Conservation (phyloP, 2,888 invertebrate genomes). For the Harmothoe impar region DNA sequence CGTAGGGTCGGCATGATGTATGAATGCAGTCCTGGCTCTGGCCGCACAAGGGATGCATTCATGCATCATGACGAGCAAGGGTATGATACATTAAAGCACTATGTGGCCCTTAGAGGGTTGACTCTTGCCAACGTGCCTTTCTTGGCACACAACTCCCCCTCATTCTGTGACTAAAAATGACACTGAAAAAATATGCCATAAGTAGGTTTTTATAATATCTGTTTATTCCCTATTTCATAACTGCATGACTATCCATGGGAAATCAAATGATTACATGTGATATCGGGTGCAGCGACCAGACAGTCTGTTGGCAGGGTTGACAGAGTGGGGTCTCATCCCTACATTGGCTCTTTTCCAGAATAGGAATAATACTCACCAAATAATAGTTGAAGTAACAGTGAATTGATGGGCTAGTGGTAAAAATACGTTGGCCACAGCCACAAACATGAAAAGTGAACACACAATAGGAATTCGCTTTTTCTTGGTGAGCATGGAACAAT, state of each 20-base stretch:
- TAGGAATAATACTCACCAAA: background rate
- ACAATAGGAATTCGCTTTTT: too few species aligned
- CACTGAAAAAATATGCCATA: background rate
- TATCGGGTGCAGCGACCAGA: slow-evolving; percentile 25
- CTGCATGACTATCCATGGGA: background rate
- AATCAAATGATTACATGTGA: slow-evolving; percentile 26
- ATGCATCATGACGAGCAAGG: too few species aligned
- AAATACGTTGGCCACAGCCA: too few species aligned
- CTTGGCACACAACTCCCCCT: slow-evolving; percentile 1
- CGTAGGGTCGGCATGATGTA: too few species aligned
- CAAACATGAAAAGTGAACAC: too few species aligned
- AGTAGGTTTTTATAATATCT: background rate
- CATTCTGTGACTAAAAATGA: too few species aligned
- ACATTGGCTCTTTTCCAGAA: background rate
- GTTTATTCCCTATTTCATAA: too few species aligned
- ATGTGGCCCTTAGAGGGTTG: background rate
- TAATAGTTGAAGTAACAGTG: background rate
- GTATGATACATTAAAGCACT: too few species aligned
- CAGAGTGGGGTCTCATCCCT: background rate
- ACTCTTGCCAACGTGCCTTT: background rate
- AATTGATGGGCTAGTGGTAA: too few species aligned
- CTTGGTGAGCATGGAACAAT: too few species aligned
- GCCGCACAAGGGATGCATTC: too few species aligned
- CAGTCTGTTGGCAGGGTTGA: background rate
- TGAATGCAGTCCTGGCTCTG: too few species aligned